phyloP scores from a whole-genome alignment of 2,888 invertebrate genomes.

The Rhabditophanes sp. region DNA sequence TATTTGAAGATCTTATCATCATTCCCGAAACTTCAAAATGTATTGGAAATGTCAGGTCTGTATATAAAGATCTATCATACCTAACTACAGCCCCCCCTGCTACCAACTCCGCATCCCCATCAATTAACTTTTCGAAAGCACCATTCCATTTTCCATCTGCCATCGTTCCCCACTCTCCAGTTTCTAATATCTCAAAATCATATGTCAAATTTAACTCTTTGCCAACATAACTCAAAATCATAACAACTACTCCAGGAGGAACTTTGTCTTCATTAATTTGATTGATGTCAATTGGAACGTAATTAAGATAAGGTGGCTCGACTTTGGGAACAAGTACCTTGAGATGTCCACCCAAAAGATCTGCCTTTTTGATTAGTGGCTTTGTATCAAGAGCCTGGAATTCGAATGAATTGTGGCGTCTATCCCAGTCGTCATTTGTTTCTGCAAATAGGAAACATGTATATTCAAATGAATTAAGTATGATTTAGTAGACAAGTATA shows the following conservation, averaged over 20 bases:
- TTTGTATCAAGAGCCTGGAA: too few species aligned
- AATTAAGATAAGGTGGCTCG: constrained; percentile 4
- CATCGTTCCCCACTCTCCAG: too few species aligned
- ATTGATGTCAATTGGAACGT: constrained; percentile 1
- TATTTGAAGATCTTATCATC: constrained; percentile 5
- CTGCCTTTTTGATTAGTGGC: constrained; percentile 1
- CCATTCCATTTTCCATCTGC: too few species aligned
- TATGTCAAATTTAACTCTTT: constrained; percentile 4
- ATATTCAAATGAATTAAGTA: too few species aligned
- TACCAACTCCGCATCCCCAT: constrained; percentile 3
- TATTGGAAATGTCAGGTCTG: constrained; percentile 4
- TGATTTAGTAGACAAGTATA: too few species aligned
- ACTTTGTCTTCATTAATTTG: constrained; percentile 2
- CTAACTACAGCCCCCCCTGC: constrained; percentile 3
- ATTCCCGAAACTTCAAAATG: constrained; percentile 2
- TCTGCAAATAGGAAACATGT: too few species aligned
- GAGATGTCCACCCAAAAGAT: constrained; percentile 4
- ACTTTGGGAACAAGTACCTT: constrained; percentile 4
- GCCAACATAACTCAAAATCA: constrained; percentile 3
- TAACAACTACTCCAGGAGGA: constrained; percentile 3
- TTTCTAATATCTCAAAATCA: constrained; percentile 3
- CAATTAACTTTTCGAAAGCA: constrained; percentile 4
- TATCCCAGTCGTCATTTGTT: too few species aligned
- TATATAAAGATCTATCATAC: constrained; percentile 2
- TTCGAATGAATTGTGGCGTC: too few species aligned